Base-by-base conservation (phyloP, 2,797 vertebrate genomes). In the Periparus ater region DNA sequence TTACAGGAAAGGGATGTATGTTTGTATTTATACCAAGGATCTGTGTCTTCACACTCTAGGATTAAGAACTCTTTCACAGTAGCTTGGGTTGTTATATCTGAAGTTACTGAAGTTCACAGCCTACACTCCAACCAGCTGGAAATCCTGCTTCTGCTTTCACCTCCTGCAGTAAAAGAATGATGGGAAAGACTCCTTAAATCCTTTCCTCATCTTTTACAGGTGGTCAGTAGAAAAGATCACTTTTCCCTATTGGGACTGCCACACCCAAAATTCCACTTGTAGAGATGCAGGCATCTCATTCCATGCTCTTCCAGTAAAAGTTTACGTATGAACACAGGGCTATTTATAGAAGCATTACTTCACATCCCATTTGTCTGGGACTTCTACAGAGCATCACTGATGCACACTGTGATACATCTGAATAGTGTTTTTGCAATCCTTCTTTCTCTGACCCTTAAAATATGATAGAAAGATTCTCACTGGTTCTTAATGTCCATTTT, bases 271-370 rank as follows among this genome's bases (percentile, higher is more conserved):
- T 73, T 82, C 66, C 7, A 7, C 61, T 75, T 79, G 55, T 21
- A 84, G 66, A 93, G 92, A 93, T 90, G 45, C 66, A 75, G 51
- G 60, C 89, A 88, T 81, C 91, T 93, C 92, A 81, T 93, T 95
- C 92, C 95, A 86, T 73, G 85, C 82, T 78, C 82, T 88, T 95
- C 58, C 82, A 93, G 82, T 91, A 85, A 85, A 91, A 80, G 87
- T 92, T 88, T 78, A 91, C 3, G 19, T 93, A 95, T 83, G 93
- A 96, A 85, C 70, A 93, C 53, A 55, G 42, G 60, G 82, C 21
- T 95, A 97, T 96, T 97, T 88, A 78, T 96, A 95, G 95, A 89
- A 67, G 73, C 82, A 93, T 93, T 93, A 96, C 91, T 95, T 95
- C 94, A 96, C 12, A 17, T 89, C 47, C 88, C 63, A 79, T 93